Base-by-base conservation (phyloP, 92 coral and sea anemone species). In the Pocillopora grandis region DNA sequence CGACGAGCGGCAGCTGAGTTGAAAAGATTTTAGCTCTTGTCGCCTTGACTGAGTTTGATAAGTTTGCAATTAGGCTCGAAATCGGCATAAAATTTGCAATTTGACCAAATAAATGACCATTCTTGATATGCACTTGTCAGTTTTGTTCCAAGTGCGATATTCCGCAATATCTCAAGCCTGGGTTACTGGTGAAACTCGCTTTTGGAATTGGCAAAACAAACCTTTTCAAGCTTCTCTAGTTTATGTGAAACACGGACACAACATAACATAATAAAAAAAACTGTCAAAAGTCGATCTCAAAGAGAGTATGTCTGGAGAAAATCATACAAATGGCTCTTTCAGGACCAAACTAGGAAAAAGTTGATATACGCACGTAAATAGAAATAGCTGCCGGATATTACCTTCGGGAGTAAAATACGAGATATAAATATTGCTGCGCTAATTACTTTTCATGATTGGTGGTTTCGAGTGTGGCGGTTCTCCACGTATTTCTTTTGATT, bases 21-120 rank as follows among this genome's bases (percentile, higher is more conserved):
- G 37, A 58, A 68, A 10, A 67, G 85, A 68, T 7, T 36, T 61
- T 81, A 42, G 52, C 7, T 66, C 17, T 60, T 52, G 48, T 66
- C 36, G 58, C 21, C 48, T 70, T n/a, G 48, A 58, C 31, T 17
- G 72, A 64, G 71, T 70, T 80, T 81, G 85, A 81, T 81, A 81
- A 80, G 42, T 80, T 80, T 67, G 71, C 78, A 71, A 81, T 81
- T 81, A 83, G 86, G 48, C 55, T 72, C 72, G 62, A 83, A 73
- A 72, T 73, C 33, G 72, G 63, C 56, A 57, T 59, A 83, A 74
- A 73, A 62, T 73, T 74, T 83, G 86, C 86, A 83, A 83, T 75
- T 83, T 75, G 79, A 74, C 80, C 80, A 42, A 55, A 35, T 57
- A 74, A 83, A 83, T 72, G 86, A 15, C 80, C 78, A 62, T 71